These are phyloP conservation scores for Adelges cooleyi DNA, from an alignment of 1,140 invertebrate species.

Conservation along the genomic window DNA sequence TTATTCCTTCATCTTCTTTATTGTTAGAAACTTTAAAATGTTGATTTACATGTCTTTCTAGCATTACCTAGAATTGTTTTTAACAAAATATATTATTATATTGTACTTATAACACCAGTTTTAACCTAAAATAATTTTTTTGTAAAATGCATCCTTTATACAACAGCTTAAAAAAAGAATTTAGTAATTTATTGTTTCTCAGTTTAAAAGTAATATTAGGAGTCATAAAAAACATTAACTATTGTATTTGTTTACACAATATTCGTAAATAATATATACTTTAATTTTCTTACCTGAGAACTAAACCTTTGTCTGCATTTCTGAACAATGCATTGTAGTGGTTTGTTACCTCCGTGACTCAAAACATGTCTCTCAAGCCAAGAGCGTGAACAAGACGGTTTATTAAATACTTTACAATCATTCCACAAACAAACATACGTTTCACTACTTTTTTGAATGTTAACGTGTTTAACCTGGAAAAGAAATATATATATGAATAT, in stretches of 20 bases:
- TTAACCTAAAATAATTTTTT: no score
- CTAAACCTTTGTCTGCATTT: slow-evolving; percentile 82
- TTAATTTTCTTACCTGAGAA: slow-evolving; percentile 56
- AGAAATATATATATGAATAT: background rate
- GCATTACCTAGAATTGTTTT: slow-evolving; percentile 58
- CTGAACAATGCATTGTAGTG: slow-evolving; percentile 89
- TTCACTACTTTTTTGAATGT: slow-evolving; percentile 63
- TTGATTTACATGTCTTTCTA: slow-evolving; percentile 86
- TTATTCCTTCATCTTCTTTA: slow-evolving; percentile 46
- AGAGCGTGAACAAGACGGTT: slow-evolving; percentile 74
- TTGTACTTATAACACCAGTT: no score
- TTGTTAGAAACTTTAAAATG: slow-evolving; percentile 65
- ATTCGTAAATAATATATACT: no score
- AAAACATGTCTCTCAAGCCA: slow-evolving; percentile 90
- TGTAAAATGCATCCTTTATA: no score
- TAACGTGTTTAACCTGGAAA: slow-evolving; percentile 65
- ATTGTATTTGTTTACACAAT: no score
- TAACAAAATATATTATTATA: no score
- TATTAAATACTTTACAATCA: slow-evolving; percentile 88
- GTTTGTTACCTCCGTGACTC: slow-evolving; percentile 84
- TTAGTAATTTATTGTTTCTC: no score
- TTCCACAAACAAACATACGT: slow-evolving; percentile 84
- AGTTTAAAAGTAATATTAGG: no score
- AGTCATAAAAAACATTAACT: no score
- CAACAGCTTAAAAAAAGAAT: no score